These are phyloP conservation scores for Semotilus atromaculatus DNA, from an alignment of 2,797 vertebrate species.

Conservation along the genomic window DNA sequence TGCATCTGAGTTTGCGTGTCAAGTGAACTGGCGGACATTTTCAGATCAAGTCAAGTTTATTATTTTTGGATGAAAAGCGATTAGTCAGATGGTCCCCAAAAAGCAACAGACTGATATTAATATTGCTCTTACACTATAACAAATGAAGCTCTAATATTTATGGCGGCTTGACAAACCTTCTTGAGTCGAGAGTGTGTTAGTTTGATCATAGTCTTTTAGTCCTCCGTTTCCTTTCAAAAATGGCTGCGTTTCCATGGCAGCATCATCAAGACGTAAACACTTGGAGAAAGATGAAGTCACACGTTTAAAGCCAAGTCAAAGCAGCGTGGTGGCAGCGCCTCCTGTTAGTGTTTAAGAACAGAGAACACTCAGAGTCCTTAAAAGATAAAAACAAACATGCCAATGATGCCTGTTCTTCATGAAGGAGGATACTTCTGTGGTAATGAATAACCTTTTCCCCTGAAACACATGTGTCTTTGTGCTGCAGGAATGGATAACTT, in stretches of 20 bases:
- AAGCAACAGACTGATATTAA: constrained; percentile 25
- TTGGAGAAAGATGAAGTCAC: constrained; percentile 40
- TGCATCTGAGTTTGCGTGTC: constrained; percentile 16
- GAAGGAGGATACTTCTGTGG: not conserved
- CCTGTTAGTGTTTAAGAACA: not conserved
- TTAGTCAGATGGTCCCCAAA: constrained; percentile 18
- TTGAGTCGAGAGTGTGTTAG: not conserved
- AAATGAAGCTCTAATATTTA: constrained; percentile 2
- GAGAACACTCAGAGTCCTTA: constrained; percentile 5
- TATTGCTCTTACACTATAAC: constrained; percentile 15
- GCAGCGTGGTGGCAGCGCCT: constrained; percentile 5
- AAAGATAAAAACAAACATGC: constrained; percentile 23
- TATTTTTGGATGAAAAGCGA: constrained; percentile 8
- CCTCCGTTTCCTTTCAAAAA: constrained; percentile 28
- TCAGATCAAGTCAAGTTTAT: constrained; percentile 20
- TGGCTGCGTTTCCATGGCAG: constrained; percentile 34
- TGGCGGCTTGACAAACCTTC: constrained; percentile 2
- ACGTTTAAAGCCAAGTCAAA: constrained; percentile 28
- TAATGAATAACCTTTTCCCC: not conserved
- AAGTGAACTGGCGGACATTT: constrained; percentile 21
- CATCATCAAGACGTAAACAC: constrained; percentile 47
- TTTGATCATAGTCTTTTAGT: constrained; percentile 24
- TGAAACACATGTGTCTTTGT: constrained; percentile 12
- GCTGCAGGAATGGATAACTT: not conserved
- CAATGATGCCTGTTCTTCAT: not conserved